A percentile compares a stretch with the other conserved stretches of the same genome.
These are phyloP conservation scores for Drosophila rufa DNA, from an alignment of 1,140 invertebrate species.

Conservation along the genomic window DNA sequence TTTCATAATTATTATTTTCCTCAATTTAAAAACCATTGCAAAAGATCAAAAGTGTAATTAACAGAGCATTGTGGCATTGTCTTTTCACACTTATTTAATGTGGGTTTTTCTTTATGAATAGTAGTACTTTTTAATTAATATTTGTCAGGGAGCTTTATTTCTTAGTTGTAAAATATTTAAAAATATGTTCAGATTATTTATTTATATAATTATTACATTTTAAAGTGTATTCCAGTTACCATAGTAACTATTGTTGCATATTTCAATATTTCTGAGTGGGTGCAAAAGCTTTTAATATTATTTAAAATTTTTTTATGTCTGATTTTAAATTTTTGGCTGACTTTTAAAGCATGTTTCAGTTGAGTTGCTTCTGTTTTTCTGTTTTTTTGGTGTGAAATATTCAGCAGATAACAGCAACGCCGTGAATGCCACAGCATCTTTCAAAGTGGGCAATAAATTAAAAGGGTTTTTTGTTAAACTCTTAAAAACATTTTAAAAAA, in stretches of 20 bases:
- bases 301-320: conserved; percentile 4
- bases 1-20: conserved; percentile 43
- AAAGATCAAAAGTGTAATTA: conserved; percentile 63
- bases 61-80: conserved; percentile 37
- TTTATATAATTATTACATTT: not conserved
- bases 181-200: not conserved
- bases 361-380: not conserved
- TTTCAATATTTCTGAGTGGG: not conserved
- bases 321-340: conserved; percentile 4
- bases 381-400: not conserved
- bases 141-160: no score
- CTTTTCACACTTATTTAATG: conserved; percentile 38
- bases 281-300: conserved; percentile 17
- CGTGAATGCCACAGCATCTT: conserved; percentile 21
- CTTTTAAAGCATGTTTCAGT: not conserved
- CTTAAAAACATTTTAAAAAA: conserved; percentile 43
- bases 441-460: conserved; percentile 49
- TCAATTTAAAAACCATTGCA: conserved; percentile 50
- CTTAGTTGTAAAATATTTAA: not conserved
- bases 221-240: not conserved
- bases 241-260: not conserved
- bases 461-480: conserved; percentile 40
- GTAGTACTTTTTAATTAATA: no score
- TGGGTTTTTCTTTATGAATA: not conserved
- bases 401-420: conserved; percentile 8